Evolutionary conservation across 2,888 invertebrate species (phyloP), one percentile per base, ranked within the genome.

Genomic region (Acanthopleura granulata): DNA sequence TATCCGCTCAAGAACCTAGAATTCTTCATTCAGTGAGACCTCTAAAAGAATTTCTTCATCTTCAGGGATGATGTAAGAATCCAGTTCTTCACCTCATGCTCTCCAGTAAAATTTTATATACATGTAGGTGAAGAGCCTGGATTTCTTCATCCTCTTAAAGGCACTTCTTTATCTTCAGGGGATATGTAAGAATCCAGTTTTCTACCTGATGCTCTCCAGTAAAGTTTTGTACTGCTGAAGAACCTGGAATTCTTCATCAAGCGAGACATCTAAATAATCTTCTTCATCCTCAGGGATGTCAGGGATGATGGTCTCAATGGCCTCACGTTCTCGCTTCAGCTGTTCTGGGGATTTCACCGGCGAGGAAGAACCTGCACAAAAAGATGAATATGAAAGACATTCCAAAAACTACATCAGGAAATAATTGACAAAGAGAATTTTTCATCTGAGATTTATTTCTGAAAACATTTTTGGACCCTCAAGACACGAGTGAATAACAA

Each of bases 1-100:
- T 40, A 25, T 79, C 74, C 87, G 82, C 22, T 83, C 74, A 15
- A 89, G 79, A 57, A 94, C 93, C 51, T 92, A 91, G 83, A 94
- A 94, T 87, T 96, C 95, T 78, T 94, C 94, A 0, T 92, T 89
- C 25, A 95, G 91, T 0, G 93, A 92, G 25, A 95, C 91, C 90
- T 95, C 94, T 74, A 95, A 91, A 86, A 95, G 94, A 80, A 95
- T 95, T 82, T 95, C 94, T 61, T 94, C 95, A 0, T 91, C 90
- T 69, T 90, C 89, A 6, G 91, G 89, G 61, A 93, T 91, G n/a
- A n/a, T n/a, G n/a, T n/a, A 79, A 3, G 40, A 9, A 40, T 40
- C 40, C 40, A 40, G 40, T 9, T 40, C 40, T 40, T 57, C 74
- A 76, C 78, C 76, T 76, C 73, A 70, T 74, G 29, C 75, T 76